A percentile compares a stretch with the other conserved stretches of the same genome.
These are phyloP conservation scores for Orchesella flavescens DNA, from an alignment of 2,888 invertebrate species.

Conservation along the genomic window DNA sequence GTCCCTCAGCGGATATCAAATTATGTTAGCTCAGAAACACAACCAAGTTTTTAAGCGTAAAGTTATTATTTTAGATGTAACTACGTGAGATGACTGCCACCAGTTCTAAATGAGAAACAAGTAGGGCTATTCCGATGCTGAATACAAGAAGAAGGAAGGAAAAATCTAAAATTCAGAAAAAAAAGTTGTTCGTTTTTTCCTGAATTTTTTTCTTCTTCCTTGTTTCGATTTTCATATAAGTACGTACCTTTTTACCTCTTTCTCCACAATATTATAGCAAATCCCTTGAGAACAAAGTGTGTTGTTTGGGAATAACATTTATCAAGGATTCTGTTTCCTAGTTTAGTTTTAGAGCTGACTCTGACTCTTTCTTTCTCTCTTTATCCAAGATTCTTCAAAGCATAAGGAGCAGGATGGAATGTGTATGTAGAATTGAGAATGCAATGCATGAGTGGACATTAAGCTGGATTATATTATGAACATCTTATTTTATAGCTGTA, in stretches of 20 bases:
- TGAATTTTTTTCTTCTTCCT: conserved; percentile 23
- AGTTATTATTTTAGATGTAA: conserved; percentile 67
- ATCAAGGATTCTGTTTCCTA: conserved; percentile 31
- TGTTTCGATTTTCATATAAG: conserved; percentile 40
- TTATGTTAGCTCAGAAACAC: conserved; percentile 65
- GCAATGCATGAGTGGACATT: conserved; percentile 18
- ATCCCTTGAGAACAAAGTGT: conserved; percentile 32
- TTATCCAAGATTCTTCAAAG: conserved; percentile 23
- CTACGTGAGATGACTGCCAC: conserved; percentile 64
- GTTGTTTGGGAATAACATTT: conserved; percentile 28
- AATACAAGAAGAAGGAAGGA: not conserved
- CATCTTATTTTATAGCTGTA: too few relatives aligned
- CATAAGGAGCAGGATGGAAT: not conserved
- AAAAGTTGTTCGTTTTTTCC: conserved; percentile 22
- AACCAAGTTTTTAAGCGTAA: conserved; percentile 69
- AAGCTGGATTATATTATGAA: not conserved
- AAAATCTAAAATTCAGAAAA: conserved; percentile 42
- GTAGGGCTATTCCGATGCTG: too few relatives aligned
- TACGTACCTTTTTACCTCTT: conserved; percentile 20
- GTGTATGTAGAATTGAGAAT: too few relatives aligned
- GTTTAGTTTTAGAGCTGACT: too few relatives aligned
- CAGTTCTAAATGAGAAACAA: not conserved
- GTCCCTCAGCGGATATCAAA: conserved; percentile 70
- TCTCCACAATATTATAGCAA: conserved; percentile 40
- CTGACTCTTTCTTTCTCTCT: conserved; percentile 17